These are phyloP conservation scores for Galerucella calmariensis DNA, from an alignment of 2,888 invertebrate genomes.

Conservation along the genomic window DNA sequence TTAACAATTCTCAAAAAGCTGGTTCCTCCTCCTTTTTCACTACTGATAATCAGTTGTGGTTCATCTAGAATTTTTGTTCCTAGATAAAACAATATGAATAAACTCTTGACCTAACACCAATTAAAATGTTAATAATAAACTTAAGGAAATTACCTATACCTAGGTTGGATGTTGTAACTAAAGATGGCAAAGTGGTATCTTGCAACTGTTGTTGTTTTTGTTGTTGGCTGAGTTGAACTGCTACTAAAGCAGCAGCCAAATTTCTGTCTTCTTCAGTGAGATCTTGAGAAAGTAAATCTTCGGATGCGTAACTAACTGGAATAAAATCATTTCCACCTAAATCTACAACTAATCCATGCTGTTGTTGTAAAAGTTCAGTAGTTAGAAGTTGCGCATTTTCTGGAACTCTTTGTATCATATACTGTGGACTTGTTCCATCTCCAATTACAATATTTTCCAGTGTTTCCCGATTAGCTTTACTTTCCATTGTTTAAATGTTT, in stretches of 20 bases:
- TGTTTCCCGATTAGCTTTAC: constrained; percentile 54
- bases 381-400: constrained; percentile 62
- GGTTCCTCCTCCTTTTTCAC: constrained; percentile 47
- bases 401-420: constrained; percentile 62
- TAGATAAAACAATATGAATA: constrained; percentile 16
- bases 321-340: constrained; percentile 63
- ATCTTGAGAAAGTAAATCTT: constrained; percentile 63
- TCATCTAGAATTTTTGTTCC: constrained; percentile 56
- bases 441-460: constrained; percentile 62
- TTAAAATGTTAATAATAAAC: constrained; percentile 1
- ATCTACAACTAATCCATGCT: constrained; percentile 63
- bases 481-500: constrained; percentile 52
- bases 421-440: constrained; percentile 59
- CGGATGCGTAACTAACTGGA: constrained; percentile 63
- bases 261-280: constrained; percentile 71
- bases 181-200: constrained; percentile 53
- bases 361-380: constrained; percentile 61
- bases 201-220: constrained; percentile 69
- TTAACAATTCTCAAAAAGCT: constrained; percentile 61
- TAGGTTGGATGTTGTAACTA: constrained; percentile 43
- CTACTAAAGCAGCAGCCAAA: constrained; percentile 72
- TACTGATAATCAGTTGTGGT: constrained; percentile 57
- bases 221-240: constrained; percentile 72
- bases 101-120: background rate
- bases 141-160: constrained; percentile 27